Evolutionary conservation across 2,113 vertebrate genomes (phyloP), one percentile per base, ranked within the genome.

Genomic region (Dromaius novaehollandiae): DNA sequence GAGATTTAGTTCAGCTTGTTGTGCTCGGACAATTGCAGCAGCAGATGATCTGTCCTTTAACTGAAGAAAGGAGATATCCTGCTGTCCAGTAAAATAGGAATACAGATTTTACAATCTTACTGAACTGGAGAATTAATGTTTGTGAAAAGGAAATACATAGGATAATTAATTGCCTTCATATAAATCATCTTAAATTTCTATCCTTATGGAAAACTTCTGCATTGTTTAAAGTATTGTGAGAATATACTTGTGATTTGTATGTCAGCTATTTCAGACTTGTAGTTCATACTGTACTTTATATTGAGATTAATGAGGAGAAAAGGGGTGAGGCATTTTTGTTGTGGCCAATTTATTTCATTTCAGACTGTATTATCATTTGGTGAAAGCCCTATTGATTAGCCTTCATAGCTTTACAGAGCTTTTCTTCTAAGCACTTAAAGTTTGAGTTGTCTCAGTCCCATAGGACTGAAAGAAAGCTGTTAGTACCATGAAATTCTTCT

Each of bases 351-450:
- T 96, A 97, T 96, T 97, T 91, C 42, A 93, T 94, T 97, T 98
- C 81, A 95, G 94, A 87, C 83, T 96, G 82, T 97, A 82, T 95
- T 96, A 94, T 97, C 93, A 88, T 96, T 97, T 97, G 90, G 74
- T 95, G 81, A 93, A 97, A 97, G 76, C 82, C 86, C 82, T 96
- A 96, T 96, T 95, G 96, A 97, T 97, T 97, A 98, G n/a, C 82
- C 91, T 96, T 97, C 90, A 82, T 96, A 96, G 93, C 89, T 95
- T 95, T 96, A 95, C 87, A 93, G 76, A 95, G 90, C 73, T 95
- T 95, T 96, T 93, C 83, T 96, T 95, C 89, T 81, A 88, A 84
- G 94, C 87, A 96, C 91, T 98, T 96, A 97, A 93, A 93, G 91
- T 98, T 97, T 96, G 88, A 94, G 79, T 95, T 97, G 82, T 96